Base-by-base conservation (phyloP, 2,113 vertebrate genomes). In the Petrocephalus microphthalmus region DNA sequence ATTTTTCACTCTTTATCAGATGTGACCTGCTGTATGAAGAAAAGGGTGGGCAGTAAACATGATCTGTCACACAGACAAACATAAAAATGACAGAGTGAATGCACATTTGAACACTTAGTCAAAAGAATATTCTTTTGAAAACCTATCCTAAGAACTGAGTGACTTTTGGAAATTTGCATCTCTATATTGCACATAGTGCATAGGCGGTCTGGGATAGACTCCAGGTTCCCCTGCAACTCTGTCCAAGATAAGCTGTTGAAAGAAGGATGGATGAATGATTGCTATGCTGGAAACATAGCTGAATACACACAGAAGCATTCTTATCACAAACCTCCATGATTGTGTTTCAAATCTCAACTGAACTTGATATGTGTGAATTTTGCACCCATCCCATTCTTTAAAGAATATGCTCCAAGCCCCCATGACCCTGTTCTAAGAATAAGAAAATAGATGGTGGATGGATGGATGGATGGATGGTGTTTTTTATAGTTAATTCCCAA, bases 1-100 rank as follows among this genome's bases (percentile, higher is more conserved):
- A 96, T 97, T 96, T 95, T 94, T 97, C 95, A 96, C 92, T 92
- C 91, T 93, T 92, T 91, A 93, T 95, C 93, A 91, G 92, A 95
- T 91, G 92, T 96, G 96, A 96, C 94, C 82, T 49, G 8, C 20
- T 49, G 47, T 52, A 51, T 2, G 25, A 52, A 52, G 45, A 84
- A 84, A 84, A 15, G 81, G 17, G 17, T 83, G 81, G 81, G 49
- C 42, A 47, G 17, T 42, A 22, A 3, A 20, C 42, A 83, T 51
- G 20, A 83, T 83, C 81, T 10, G 45, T 51, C 22, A 51, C 11
- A 49, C 20, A 49, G 47, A 47, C 42, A 47, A 42, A 83, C 5
- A 83, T 45, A 49, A 83, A 83, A 45, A 22, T 3, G 81, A 83
- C 20, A 20, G 22, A 83, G 10, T 45, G 20, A 25, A 7, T 6